Evolutionary conservation across 2,888 invertebrate species (phyloP).

Genomic region (Agrotis ipsilon): DNA sequence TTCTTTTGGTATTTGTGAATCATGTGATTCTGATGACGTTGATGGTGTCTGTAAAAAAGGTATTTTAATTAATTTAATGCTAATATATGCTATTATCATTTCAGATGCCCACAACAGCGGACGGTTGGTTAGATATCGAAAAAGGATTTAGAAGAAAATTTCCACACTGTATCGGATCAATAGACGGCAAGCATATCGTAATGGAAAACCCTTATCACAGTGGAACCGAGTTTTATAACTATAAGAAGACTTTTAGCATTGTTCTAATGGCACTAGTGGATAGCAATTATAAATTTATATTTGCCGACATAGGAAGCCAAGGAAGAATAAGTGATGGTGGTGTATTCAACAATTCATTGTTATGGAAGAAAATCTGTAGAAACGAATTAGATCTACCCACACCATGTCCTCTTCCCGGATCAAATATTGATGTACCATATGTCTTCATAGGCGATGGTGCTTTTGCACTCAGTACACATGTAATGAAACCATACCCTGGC

Average conservation of each 20-base stretch:
- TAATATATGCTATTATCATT: conserved; percentile 39
- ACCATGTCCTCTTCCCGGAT: conserved; percentile 62
- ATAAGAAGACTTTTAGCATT: conserved; percentile 64
- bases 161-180: conserved; percentile 57
- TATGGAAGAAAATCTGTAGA: conserved; percentile 62
- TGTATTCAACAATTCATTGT: conserved; percentile 52
- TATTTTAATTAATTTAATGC: conserved; percentile 49
- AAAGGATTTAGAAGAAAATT: conserved; percentile 48
- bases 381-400: conserved; percentile 63
- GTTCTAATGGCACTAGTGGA: conserved; percentile 69
- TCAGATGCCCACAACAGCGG: conserved; percentile 35
- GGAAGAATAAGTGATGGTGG: conserved; percentile 42
- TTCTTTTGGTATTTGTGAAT: conserved; percentile 51
- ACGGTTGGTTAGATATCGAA: conserved; percentile 44
- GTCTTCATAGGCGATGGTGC: conserved; percentile 69
- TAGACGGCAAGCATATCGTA: conserved; percentile 68
- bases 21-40: conserved; percentile 56
- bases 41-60: conserved; percentile 53
- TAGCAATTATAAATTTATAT: conserved; percentile 67
- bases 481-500: conserved; percentile 71
- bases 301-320: conserved; percentile 61
- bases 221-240: conserved; percentile 59
- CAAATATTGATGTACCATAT: conserved; percentile 65
- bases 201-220: conserved; percentile 59
- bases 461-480: conserved; percentile 66